Base-by-base conservation (phyloP, 2,888 invertebrate genomes). In the Trimorus sp. region DNA sequence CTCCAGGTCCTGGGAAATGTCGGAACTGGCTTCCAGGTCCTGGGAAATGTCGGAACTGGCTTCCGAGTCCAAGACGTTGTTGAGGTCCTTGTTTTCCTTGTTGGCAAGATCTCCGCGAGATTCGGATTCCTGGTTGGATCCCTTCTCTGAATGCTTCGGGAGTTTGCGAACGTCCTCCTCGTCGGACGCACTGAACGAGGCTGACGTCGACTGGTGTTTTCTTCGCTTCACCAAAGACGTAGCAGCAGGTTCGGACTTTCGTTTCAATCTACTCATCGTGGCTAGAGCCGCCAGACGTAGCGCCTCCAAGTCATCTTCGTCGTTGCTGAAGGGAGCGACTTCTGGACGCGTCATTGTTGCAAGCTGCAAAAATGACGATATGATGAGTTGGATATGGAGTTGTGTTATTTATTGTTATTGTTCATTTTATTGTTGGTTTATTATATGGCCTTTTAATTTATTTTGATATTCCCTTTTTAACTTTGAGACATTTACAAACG, bases 71-170 rank as follows among this genome's bases (percentile, higher is more conserved):
- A 83, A 76, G 68, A 90, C 88, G 40, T 83, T 84, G 4, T 85
- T 86, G 54, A 84, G 86, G 0, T 0, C 40, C 51, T 86, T 84
- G 58, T 84, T 84, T 38, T 88, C 88, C 60, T 89, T 86, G 40
- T 86, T 83, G 7, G 37, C n/a, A n/a, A n/a, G n/a, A n/a, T n/a
- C n/a, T n/a, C n/a, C n/a, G 14, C 12, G 7, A 49, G 7, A n/a
- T 16, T 12, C 7, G 15, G 71, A 66, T 49, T 79, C 56, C 26
- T 26, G 36, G 42, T 62, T 76, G 37, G 79, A 73, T 0, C 11
- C 12, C n/a, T 62, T 15, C 38, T 56, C 49, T 11, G 5, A 8
- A 59, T n/a, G n/a, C n/a, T 69, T 40, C 4, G 26, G 26, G 26
- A 26, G 26, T 26, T 26, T 26, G 26, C 26, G 26, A 4, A 26